Percentiles rank a stretch among this genome's conserved stretches.
phyloP scores from a whole-genome alignment of 2,888 invertebrate species.

The Lepetodrilus schrolli region DNA sequence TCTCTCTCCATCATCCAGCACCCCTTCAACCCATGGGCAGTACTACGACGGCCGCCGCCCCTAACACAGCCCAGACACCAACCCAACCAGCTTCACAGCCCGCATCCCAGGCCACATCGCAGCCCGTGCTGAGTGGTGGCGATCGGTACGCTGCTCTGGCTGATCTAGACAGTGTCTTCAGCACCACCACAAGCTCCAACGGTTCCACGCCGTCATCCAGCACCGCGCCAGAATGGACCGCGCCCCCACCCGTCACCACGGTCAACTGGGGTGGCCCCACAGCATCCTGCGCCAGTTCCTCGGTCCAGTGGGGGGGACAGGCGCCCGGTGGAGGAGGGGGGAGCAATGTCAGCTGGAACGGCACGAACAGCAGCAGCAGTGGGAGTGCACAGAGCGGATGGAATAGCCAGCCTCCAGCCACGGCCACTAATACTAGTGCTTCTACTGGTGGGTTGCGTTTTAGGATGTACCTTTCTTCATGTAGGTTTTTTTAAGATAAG shows the following conservation, averaged over 20 bases:
- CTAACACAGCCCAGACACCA: slow-evolving; percentile 24
- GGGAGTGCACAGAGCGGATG: neutral
- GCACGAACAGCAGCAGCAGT: slow-evolving; percentile 9
- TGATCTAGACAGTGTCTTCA: slow-evolving; percentile 86
- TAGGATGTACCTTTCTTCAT: no score
- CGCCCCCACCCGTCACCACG: slow-evolving; percentile 15
- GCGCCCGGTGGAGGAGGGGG: slow-evolving; percentile 29
- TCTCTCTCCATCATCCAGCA: slow-evolving; percentile 39
- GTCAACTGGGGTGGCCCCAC: slow-evolving; percentile 39
- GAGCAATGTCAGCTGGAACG: slow-evolving; percentile 38
- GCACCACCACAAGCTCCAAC: slow-evolving; percentile 26
- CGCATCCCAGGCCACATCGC: slow-evolving; percentile 1
- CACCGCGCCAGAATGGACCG: neutral
- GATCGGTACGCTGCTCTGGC: slow-evolving; percentile 97
- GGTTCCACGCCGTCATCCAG: slow-evolving; percentile 24
- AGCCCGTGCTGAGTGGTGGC: slow-evolving; percentile 45
- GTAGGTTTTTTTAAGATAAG: no score
- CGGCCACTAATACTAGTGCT: neutral
- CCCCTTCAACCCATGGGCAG: slow-evolving; percentile 55
- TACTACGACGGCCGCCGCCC: no score
- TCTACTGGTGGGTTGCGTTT: slow-evolving; percentile 24
- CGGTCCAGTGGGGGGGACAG: slow-evolving; percentile 55
- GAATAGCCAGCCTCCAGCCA: slow-evolving; percentile 10
- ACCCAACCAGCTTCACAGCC: slow-evolving; percentile 33
- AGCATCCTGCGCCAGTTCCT: slow-evolving; percentile 31